A percentile compares a stretch with the other conserved stretches of the same genome.
These are phyloP conservation scores for Frankliniella fusca DNA, from an alignment of 2,888 invertebrate genomes.

Conservation along the genomic window DNA sequence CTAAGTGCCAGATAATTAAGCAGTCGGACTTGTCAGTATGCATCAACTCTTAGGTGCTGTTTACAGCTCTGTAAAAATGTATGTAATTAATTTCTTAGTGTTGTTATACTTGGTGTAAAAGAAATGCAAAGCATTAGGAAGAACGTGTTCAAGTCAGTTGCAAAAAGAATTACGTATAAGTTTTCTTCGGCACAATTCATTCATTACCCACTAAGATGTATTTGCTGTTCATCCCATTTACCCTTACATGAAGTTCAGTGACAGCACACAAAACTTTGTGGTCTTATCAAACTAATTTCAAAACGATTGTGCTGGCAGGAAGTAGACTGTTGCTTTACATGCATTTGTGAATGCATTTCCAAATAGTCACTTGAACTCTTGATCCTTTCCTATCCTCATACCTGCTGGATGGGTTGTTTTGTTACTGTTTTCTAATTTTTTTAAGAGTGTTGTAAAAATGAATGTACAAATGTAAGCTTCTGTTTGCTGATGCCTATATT, in stretches of 20 bases:
- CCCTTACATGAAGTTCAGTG: neutral
- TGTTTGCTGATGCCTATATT: neutral
- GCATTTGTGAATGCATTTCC: neutral
- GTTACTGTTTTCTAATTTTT: neutral
- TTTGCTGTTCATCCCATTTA: neutral
- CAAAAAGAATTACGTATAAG: too few species aligned
- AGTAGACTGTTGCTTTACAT: neutral
- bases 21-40: too few species aligned
- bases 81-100: too few species aligned
- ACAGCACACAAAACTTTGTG: neutral
- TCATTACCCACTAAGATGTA: neutral
- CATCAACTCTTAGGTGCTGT: too few species aligned
- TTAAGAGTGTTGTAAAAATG: neutral
- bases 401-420: constrained; percentile 8
- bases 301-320: neutral
- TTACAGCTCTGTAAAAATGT: too few species aligned
- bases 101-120: too few species aligned
- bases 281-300: neutral
- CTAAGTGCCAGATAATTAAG: too few species aligned
- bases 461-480: neutral
- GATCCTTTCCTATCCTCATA: neutral
- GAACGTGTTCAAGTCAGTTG: too few species aligned
- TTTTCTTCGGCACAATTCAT: too few species aligned
- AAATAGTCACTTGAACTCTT: neutral
- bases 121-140: too few species aligned